Evolutionary conservation across 2,888 invertebrate species (phyloP).

Genomic region (Macroteleia sp.): DNA sequence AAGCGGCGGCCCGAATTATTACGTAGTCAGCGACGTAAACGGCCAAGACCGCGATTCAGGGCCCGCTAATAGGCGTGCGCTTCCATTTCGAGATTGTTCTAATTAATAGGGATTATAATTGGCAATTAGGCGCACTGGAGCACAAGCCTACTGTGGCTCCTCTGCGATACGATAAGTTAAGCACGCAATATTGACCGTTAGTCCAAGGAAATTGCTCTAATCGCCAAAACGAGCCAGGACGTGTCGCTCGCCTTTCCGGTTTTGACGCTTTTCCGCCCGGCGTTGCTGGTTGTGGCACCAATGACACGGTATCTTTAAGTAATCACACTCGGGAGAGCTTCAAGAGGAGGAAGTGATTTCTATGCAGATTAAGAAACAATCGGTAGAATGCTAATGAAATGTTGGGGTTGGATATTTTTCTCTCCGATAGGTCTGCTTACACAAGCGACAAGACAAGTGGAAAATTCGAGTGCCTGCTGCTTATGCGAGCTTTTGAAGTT

Average conservation of each 20-base stretch:
- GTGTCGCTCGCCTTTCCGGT: background rate
- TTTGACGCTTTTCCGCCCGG: background rate
- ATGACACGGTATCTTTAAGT: conserved; percentile 13
- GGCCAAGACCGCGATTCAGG: conserved; percentile 70
- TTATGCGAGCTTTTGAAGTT: background rate
- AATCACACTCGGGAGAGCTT: background rate
- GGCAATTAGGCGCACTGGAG: conserved; percentile 75
- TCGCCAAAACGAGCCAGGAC: conserved; percentile 5
- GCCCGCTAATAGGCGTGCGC: conserved; percentile 75
- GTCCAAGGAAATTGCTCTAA: conserved; percentile 49
- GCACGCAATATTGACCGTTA: conserved; percentile 62
- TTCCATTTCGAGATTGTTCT: conserved; percentile 77
- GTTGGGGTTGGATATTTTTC: conserved; percentile 4
- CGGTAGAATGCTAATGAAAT: conserved; percentile 41
- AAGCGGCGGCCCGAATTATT: conserved; percentile 76
- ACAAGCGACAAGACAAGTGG: conserved; percentile 11
- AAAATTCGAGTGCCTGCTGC: conserved; percentile 7
- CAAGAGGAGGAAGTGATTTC: conserved; percentile 23
- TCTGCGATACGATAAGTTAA: conserved; percentile 51
- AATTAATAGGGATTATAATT: conserved; percentile 82
- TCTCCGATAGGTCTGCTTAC: background rate
- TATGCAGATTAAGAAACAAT: conserved; percentile 53
- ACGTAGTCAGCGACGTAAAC: conserved; percentile 74
- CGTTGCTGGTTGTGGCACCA: background rate
- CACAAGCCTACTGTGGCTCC: conserved; percentile 29